Evolutionary conservation across 2,888 invertebrate species (phyloP).

Genomic region (Idaea dimidiata): DNA sequence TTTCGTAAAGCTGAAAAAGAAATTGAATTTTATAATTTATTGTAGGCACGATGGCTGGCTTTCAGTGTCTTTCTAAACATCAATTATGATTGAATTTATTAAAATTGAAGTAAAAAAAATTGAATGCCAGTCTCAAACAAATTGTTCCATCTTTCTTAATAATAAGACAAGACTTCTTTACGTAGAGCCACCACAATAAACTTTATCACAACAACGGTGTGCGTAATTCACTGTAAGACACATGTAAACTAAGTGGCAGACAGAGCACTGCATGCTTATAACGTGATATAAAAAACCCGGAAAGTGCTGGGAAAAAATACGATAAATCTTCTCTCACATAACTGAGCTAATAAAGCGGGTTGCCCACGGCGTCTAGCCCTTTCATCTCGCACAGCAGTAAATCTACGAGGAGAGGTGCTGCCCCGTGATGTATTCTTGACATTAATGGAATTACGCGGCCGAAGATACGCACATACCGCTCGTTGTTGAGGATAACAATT

Average conservation of each 20-base stretch:
- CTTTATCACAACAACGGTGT: background rate
- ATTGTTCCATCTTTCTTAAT: background rate
- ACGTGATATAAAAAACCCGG: constrained; percentile 28
- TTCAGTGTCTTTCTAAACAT: background rate
- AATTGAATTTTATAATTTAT: background rate
- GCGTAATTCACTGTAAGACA: background rate
- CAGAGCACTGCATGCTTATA: background rate
- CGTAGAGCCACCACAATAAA: background rate
- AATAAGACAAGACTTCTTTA: background rate
- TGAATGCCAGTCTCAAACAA: background rate
- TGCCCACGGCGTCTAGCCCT: constrained; percentile 53
- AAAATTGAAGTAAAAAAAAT: background rate
- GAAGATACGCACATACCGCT: constrained; percentile 48
- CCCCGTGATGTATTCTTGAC: constrained; percentile 61
- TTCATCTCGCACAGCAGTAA: constrained; percentile 60
- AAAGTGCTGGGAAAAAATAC: constrained; percentile 38
- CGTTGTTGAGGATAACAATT: constrained; percentile 50
- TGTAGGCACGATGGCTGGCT: background rate
- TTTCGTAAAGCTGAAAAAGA: background rate
- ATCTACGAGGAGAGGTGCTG: constrained; percentile 44
- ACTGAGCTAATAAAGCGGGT: constrained; percentile 60
- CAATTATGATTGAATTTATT: background rate
- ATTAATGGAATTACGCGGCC: constrained; percentile 67
- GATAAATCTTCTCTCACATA: constrained; percentile 54
- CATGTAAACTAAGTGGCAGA: background rate